These are phyloP conservation scores for Tetramorium alpestre DNA, from an alignment of 1,140 invertebrate genomes.

Conservation along the genomic window DNA sequence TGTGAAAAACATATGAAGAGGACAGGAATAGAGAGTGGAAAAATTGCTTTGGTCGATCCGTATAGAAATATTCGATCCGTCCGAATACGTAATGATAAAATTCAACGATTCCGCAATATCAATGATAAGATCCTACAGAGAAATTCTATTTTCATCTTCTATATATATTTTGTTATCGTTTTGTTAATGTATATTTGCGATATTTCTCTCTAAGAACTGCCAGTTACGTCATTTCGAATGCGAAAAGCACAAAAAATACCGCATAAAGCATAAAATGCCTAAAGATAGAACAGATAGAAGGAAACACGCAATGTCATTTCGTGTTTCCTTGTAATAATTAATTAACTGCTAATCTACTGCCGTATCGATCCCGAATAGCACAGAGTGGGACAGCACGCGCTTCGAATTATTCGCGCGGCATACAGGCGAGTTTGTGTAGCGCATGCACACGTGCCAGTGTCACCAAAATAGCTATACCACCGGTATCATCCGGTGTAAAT, in stretches of 20 bases:
- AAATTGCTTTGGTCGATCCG: background rate
- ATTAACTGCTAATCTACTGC: slow-evolving; percentile 23
- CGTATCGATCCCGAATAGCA: slow-evolving; percentile 28
- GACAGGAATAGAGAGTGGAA: background rate
- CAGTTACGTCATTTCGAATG: background rate
- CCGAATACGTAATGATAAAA: background rate
- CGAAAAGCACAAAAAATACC: background rate
- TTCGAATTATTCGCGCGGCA: slow-evolving; percentile 63
- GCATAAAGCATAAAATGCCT: background rate
- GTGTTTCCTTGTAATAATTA: background rate
- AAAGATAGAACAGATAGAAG: background rate
- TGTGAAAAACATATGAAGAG: background rate
- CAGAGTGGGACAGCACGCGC: background rate
- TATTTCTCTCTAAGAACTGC: background rate
- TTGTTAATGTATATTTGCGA: background rate
- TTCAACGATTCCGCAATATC: background rate
- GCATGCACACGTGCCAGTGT: slow-evolving; percentile 34
- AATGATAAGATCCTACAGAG: background rate
- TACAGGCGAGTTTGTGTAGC: slow-evolving; percentile 49
- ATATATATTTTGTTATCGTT: background rate
- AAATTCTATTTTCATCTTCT: background rate
- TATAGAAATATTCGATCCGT: background rate
- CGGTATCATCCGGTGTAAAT: slow-evolving; percentile 68
- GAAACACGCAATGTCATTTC: background rate
- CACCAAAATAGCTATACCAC: slow-evolving; percentile 63